Evolutionary conservation across 2,797 vertebrate species (phyloP), one percentile per base, ranked within the genome.

Genomic region (Balearica regulorum): DNA sequence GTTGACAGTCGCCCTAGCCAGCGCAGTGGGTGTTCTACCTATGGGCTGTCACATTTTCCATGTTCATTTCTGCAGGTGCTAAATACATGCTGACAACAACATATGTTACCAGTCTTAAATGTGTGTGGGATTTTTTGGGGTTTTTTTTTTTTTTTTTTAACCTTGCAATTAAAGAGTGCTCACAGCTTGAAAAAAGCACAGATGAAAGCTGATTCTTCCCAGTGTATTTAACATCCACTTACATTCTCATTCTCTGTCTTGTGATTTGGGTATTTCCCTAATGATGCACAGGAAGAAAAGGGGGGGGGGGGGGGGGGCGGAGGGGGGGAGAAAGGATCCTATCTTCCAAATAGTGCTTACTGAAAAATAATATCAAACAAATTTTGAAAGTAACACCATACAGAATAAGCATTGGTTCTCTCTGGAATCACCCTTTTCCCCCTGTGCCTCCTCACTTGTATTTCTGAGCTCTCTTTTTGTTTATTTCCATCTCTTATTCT

Each of bases 1-100:
- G 97, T 98, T 98, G 98, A 97, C 96, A 97, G 91, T 97, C 87
- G 81, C 95, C 95, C 65, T 90, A 97, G 97, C 86, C 94, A 90
- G 85, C 20, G 1, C 94, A 94, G 97, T 88, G 96, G 96, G 97
- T 96, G 97, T 94, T 95, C 98, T 87, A 97, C 96, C 96, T 95
- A 93, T 97, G 97, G 18, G 96, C 97, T 98, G 98, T 98, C 98
- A 98, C 97, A 96, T 96, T 96, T 96, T 85, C 95, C 94, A 70
- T 96, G 97, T 83, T 98, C 97, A 97, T 97, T 98, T 98, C 98
- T 98, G 98, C 98, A 98, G 98, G 98, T 98, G 98, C 96, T 98
- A 98, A 98, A 97, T 98, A 95, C 97, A 96, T 92, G 97, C 98
- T 98, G 98, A 98, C 98, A 98, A 97, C 97, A 98, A 98, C 98